A percentile compares a stretch with the other conserved stretches of the same genome.
These are phyloP conservation scores for Mayetiola destructor DNA, from an alignment of 2,888 invertebrate genomes.

Conservation along the genomic window DNA sequence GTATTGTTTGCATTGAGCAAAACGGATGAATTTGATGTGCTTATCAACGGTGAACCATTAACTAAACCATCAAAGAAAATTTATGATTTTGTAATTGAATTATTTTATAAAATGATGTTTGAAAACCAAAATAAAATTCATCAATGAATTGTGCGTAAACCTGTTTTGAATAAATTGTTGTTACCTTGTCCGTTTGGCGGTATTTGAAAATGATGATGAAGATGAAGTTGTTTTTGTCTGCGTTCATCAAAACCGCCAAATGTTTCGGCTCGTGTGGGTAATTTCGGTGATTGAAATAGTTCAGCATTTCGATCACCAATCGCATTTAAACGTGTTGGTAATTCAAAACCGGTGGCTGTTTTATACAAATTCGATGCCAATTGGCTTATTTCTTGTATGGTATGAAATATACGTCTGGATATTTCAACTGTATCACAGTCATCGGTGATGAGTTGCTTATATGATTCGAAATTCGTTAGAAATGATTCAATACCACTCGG, in stretches of 20 bases:
- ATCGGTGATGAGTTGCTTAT: conserved; percentile 61
- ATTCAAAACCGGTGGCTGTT: conserved; percentile 50
- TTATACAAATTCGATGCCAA: conserved; percentile 59
- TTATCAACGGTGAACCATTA: not conserved
- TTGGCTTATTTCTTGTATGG: conserved; percentile 50
- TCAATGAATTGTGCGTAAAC: too few relatives aligned
- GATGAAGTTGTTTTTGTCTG: not conserved
- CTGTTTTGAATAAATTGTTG: not conserved
- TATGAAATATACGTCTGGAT: conserved; percentile 59
- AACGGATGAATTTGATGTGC: not conserved
- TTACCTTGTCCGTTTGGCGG: too few relatives aligned
- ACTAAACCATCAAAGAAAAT: conserved; percentile 11
- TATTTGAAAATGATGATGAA: not conserved
- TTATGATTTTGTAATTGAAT: too few relatives aligned
- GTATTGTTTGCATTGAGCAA: not conserved
- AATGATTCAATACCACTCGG: conserved; percentile 27
- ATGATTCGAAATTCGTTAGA: conserved; percentile 35
- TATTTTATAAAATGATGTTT: too few relatives aligned
- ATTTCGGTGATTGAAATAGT: conserved; percentile 67
- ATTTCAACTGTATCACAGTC: conserved; percentile 61
- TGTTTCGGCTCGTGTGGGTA: conserved; percentile 88
- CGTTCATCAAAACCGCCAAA: conserved; percentile 84
- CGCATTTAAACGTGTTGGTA: conserved; percentile 75
- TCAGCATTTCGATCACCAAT: conserved; percentile 85
- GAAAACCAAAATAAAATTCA: too few relatives aligned